phyloP scores from a whole-genome alignment of 2,888 invertebrate genomes.

The Eledona agricola region DNA sequence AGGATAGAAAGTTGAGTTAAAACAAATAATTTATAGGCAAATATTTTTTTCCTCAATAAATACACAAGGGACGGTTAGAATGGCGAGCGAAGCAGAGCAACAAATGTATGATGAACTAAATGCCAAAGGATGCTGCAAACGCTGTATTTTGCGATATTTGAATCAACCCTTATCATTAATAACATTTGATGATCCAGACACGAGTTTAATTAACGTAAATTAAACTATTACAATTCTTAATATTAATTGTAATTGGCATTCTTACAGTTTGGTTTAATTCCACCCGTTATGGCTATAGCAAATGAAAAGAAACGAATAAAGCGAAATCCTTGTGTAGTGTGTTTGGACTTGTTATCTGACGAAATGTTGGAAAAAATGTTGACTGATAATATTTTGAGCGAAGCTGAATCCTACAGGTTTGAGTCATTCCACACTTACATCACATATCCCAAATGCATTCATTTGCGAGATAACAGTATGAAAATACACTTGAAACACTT shows the following conservation, averaged over 20 bases:
- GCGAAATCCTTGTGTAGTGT: slow-evolving; percentile 12
- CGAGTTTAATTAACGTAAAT: slow-evolving; percentile 14
- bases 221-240: background rate
- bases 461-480: slow-evolving; percentile 17
- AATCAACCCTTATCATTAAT: background rate
- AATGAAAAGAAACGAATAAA: slow-evolving; percentile 3
- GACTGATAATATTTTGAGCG: background rate
- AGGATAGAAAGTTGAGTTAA: no score
- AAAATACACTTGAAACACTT: slow-evolving; percentile 7
- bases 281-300: slow-evolving; percentile 12
- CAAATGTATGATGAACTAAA: slow-evolving; percentile 14
- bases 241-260: no score
- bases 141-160: slow-evolving; percentile 17
- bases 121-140: slow-evolving; percentile 16
- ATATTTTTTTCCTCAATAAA: no score
- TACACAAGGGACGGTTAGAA: no score
- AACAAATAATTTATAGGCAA: no score
- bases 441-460: slow-evolving; percentile 12
- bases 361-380: slow-evolving; percentile 4
- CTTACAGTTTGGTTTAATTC: slow-evolving; percentile 16
- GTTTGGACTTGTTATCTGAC: slow-evolving; percentile 14
- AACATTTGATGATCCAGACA: slow-evolving; percentile 10
- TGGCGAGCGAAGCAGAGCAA: slow-evolving; percentile 10
- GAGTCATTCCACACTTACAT: slow-evolving; percentile 3
- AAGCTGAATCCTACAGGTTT: slow-evolving; percentile 1